phyloP scores from a whole-genome alignment of 2,113 vertebrate genomes.

The Melanocharis versteri region DNA sequence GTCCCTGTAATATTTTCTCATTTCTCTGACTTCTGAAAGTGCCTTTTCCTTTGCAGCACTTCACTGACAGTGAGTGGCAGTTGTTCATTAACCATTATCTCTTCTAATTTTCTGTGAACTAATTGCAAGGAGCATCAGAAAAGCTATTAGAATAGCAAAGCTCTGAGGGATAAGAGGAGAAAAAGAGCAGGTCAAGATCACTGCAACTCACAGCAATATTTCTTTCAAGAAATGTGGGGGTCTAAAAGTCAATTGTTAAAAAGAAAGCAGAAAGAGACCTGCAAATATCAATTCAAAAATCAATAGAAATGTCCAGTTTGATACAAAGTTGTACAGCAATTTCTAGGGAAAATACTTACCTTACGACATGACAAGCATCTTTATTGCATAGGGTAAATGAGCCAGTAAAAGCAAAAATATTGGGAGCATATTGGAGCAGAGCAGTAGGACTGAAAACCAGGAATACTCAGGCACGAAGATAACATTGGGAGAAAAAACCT shows the following conservation, averaged over 20 bases:
- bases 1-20: neutral
- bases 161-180: neutral
- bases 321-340: neutral
- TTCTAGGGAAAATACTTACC: constrained; percentile 47
- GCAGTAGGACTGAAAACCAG: neutral
- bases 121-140: constrained; percentile 1
- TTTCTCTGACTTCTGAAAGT: constrained; percentile 8
- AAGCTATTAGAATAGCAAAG: neutral
- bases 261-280: constrained; percentile 5
- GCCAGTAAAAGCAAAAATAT: constrained; percentile 21
- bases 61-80: constrained; percentile 14
- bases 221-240: neutral
- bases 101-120: constrained; percentile 44
- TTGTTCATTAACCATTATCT: constrained; percentile 40
- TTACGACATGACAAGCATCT: constrained; percentile 23
- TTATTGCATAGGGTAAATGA: constrained; percentile 42
- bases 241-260: constrained; percentile 39
- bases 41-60: neutral
- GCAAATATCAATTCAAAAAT: constrained; percentile 52
- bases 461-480: neutral
- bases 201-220: constrained; percentile 12
- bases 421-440: neutral
- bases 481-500: neutral
- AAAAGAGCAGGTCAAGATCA: neutral
- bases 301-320: constrained; percentile 31